These are phyloP conservation scores for Anisognathus igniventris DNA, from an alignment of 2,797 vertebrate species.

Conservation along the genomic window DNA sequence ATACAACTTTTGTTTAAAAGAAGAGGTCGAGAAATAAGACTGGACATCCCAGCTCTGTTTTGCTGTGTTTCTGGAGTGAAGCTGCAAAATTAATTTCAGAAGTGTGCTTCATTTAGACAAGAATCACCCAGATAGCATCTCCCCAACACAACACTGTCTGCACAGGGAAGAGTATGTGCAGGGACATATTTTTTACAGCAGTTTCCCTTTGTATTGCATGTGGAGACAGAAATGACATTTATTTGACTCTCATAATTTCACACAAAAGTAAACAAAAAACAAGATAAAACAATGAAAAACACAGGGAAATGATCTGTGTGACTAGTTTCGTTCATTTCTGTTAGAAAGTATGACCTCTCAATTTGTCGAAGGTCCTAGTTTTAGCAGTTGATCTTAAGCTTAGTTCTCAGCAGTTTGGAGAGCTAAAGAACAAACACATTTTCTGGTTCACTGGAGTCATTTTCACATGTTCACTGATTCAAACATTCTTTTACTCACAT, in stretches of 20 bases:
- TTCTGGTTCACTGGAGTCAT: slow-evolving; percentile 81
- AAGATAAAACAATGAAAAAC: slow-evolving; percentile 63
- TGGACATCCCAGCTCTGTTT: neutral
- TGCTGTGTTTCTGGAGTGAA: neutral
- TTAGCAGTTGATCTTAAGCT: slow-evolving; percentile 76
- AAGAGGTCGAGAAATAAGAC: neutral
- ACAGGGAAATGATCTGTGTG: slow-evolving; percentile 65
- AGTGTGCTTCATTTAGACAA: neutral
- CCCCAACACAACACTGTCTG: neutral
- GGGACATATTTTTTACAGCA: slow-evolving; percentile 35
- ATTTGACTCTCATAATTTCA: slow-evolving; percentile 55
- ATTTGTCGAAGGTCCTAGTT: slow-evolving; percentile 75
- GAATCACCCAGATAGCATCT: slow-evolving; percentile 1
- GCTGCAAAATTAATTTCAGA: slow-evolving; percentile 42
- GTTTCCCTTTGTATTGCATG: slow-evolving; percentile 14
- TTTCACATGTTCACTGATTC: slow-evolving; percentile 83
- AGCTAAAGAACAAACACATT: slow-evolving; percentile 82
- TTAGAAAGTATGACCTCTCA: slow-evolving; percentile 75
- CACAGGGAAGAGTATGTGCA: slow-evolving; percentile 7
- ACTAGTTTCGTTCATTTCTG: slow-evolving; percentile 65
- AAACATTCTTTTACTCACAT: slow-evolving; percentile 81
- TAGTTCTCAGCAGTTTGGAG: slow-evolving; percentile 79
- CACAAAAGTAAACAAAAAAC: slow-evolving; percentile 62
- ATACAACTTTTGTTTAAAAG: slow-evolving; percentile 39
- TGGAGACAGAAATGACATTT: slow-evolving; percentile 47